Evolutionary conservation across 2,797 vertebrate genomes (phyloP).

Genomic region (Esox masquinongy): DNA sequence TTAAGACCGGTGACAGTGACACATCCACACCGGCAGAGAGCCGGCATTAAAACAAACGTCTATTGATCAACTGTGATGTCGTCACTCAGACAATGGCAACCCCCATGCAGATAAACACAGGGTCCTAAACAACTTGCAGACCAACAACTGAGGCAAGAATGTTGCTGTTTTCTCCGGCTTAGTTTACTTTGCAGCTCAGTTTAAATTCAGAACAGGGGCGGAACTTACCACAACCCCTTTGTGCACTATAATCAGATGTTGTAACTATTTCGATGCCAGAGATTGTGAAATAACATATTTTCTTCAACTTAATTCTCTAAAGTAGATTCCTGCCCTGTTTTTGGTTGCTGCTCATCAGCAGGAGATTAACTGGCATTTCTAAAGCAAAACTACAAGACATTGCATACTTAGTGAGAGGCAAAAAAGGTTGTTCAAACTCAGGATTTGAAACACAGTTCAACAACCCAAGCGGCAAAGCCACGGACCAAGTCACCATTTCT

Average conservation of each 20-base stretch:
- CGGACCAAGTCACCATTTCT: constrained; percentile 17
- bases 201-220: constrained; percentile 11
- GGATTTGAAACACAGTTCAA: neutral
- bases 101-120: neutral
- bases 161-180: neutral
- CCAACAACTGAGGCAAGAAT: neutral
- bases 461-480: constrained; percentile 34
- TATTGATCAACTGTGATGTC: constrained; percentile 69
- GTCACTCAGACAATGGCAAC: constrained; percentile 36
- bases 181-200: neutral
- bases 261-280: constrained; percentile 24
- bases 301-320: constrained; percentile 7
- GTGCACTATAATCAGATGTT: constrained; percentile 20
- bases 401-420: neutral
- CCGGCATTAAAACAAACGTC: constrained; percentile 69
- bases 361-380: constrained; percentile 10
- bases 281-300: constrained; percentile 17
- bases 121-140: neutral
- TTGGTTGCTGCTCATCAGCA: constrained; percentile 14
- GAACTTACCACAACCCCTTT: neutral
- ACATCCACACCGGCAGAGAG: constrained; percentile 61
- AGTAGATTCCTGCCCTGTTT: constrained; percentile 33
- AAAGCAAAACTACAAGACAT: constrained; percentile 15
- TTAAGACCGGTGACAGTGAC: neutral
- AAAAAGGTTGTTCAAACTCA: constrained; percentile 37